Base-by-base conservation (phyloP, 2,797 vertebrate species). In the Megaceryle alcyon region DNA sequence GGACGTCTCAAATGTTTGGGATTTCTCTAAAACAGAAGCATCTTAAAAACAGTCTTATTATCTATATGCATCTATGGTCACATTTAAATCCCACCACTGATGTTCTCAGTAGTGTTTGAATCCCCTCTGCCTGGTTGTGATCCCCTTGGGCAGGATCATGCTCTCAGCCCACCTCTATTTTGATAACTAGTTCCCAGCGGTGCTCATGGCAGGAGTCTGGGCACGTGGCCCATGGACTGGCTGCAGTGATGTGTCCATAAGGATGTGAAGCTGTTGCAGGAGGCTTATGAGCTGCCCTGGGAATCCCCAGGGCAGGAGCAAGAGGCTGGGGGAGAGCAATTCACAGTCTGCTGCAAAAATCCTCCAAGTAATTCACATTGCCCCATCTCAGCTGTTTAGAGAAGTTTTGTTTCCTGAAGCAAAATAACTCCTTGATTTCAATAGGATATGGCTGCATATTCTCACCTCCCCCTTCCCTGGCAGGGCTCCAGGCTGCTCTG, bases 361-460 rank as follows among this genome's bases (percentile, higher is more conserved):
- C 73, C 70, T 82, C 53, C 0, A 4, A 51, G 66, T 65, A 25
- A 63, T 72, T 88, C 6, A 1, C 23, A 19, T 84, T 0, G 0
- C 29, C 29, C n/a, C 1, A 1, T 54, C 59, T 51, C 69, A 81
- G 1, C 71, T 79, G 3, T 31, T 33, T 2, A 16, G 84, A 66
- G 78, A 63, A 28, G 26, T 51, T 21, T 19, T 46, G 31, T 46
- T 93, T 79, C 54, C 75, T 3, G 0, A n/a, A 69, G 75, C 14
- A 66, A 92, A 93, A 76, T 22, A 94, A 54, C n/a, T 76, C 70
- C 39, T 37, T 0, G 1, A 12, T 80, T 82, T 49, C 60, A 54
- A 33, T 22, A 0, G 1, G 69, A 31, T 83, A 56, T 46, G 60
- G 28, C 6, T 80, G 43, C 11, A 49, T 44, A 46, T 26, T 19